Base-by-base conservation (phyloP, 92 coral and sea anemone genomes). In the Phenganax stokvisi region DNA sequence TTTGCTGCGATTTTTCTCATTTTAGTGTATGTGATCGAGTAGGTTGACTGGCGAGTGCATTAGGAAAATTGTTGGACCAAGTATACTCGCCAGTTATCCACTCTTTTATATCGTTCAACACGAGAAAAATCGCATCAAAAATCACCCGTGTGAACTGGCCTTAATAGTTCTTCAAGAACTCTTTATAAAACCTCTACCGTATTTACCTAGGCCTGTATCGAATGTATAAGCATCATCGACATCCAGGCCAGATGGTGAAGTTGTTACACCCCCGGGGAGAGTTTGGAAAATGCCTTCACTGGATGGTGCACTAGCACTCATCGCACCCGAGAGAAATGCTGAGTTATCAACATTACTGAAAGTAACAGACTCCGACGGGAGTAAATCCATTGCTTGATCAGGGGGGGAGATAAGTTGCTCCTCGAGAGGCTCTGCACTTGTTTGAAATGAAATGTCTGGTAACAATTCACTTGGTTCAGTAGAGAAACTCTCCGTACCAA, bases 281-380 rank as follows among this genome's bases (percentile, higher is more conserved):
- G 91, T 94, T 54, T 92, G 97, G 64, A 94, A 89, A 79, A 94
- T 94, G 56, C 97, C 97, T 70, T 94, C 98, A 79, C 71, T 60
- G 7, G 83, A 63, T 69, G 83, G 15, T 12, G 61, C 73, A 79
- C 51, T 63, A 0, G 55, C 52, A 31, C 16, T 65, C 29, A 28
- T 29, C 8, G 74, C 37, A 12, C 52, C 53, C 11, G 47, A 59
- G 20, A 79, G 74, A 52, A 79, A 79, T 52, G 83, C 58, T 17
- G 74, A 15, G 54, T 17, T 47, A 29, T 79, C 83, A 3, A 79
- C 83, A 69, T 52, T 59, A 51, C 15, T 12, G 56, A 79, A 79
- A 2, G 83, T 62, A 27, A 64, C 60, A 8, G 69, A 60, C 51
- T 12, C 70, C 56, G 81, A 54, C 0, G 60, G 44, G 74, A 79